A percentile compares a stretch with the other conserved stretches of the same genome.
These are phyloP conservation scores for Dinocampus coccinellae DNA, from an alignment of 2,888 invertebrate species.

Conservation along the genomic window DNA sequence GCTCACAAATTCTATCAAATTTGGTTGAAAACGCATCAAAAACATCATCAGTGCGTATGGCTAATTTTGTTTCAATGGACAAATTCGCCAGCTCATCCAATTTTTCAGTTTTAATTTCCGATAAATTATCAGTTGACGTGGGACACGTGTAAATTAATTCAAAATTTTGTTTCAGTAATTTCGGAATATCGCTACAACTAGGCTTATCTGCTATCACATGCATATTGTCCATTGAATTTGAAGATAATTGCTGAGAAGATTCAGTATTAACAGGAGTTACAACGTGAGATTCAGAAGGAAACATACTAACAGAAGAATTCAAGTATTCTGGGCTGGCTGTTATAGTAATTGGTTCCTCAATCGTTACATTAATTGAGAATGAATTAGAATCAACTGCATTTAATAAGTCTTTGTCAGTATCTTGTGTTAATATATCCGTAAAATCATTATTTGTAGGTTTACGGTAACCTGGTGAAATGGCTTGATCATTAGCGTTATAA, in stretches of 20 bases:
- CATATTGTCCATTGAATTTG: conserved; percentile 36
- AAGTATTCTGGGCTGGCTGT: conserved; percentile 37
- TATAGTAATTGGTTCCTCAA: conserved; percentile 31
- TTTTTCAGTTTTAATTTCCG: conserved; percentile 47
- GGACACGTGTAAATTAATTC: conserved; percentile 53
- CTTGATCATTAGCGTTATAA: background rate
- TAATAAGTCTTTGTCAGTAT: conserved; percentile 1
- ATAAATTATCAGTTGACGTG: conserved; percentile 57
- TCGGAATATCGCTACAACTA: conserved; percentile 46
- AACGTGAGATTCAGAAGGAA: conserved; percentile 45
- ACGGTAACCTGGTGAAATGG: background rate
- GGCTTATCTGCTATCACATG: conserved; percentile 41
- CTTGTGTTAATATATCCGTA: conserved; percentile 23
- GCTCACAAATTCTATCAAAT: conserved; percentile 80
- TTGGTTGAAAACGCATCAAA: conserved; percentile 93
- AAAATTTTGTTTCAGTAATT: conserved; percentile 32
- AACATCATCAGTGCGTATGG: conserved; percentile 71
- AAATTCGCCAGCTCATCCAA: conserved; percentile 56
- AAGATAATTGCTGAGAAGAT: conserved; percentile 17
- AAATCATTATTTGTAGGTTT: conserved; percentile 38
- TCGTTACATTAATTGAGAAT: conserved; percentile 49
- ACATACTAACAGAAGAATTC: conserved; percentile 35
- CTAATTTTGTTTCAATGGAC: conserved; percentile 54
- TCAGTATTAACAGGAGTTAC: conserved; percentile 30
- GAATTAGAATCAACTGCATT: conserved; percentile 41